A percentile compares a stretch with the other conserved stretches of the same genome.
Evolutionary conservation across 2,888 invertebrate genomes (phyloP).

Genomic region (Rhagophthalmus giganteus): DNA sequence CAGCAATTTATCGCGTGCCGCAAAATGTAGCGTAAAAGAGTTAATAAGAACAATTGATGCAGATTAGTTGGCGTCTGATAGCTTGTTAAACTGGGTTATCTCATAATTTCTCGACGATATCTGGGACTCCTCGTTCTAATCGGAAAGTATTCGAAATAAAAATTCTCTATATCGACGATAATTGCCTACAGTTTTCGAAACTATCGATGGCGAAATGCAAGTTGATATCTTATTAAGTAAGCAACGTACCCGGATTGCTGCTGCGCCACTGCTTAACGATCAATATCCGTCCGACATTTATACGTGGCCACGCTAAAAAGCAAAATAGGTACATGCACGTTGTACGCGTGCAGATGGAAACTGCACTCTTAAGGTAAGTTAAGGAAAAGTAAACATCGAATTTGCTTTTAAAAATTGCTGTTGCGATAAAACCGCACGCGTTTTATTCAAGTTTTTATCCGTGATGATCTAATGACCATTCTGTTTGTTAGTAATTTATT

Average conservation of each 20-base stretch:
- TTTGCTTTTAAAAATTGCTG: too few species aligned
- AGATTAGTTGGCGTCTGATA: constrained; percentile 39
- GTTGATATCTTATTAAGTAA: too few species aligned
- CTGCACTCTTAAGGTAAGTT: too few species aligned
- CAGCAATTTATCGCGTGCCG: constrained; percentile 38
- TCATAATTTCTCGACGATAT: constrained; percentile 42
- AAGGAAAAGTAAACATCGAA: too few species aligned
- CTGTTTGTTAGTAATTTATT: too few species aligned
- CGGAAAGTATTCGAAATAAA: constrained; percentile 23
- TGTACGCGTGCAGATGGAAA: too few species aligned
- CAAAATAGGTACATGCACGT: constrained; percentile 11
- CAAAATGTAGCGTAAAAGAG: constrained; percentile 35
- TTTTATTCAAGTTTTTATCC: too few species aligned
- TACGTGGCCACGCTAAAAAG: constrained; percentile 26
- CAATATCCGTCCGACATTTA: constrained; percentile 30
- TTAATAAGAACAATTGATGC: constrained; percentile 40
- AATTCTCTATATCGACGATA: constrained; percentile 9
- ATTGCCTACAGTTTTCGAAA: too few species aligned
- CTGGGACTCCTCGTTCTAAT: constrained; percentile 32
- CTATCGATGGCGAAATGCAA: too few species aligned
- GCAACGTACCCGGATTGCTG: too few species aligned
- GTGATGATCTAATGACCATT: too few species aligned
- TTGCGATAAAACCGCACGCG: too few species aligned
- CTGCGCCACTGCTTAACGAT: constrained; percentile 25
- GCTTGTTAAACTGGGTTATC: constrained; percentile 39